Base-by-base conservation (phyloP, 2,113 vertebrate species). In the Cebus imitator region DNA sequence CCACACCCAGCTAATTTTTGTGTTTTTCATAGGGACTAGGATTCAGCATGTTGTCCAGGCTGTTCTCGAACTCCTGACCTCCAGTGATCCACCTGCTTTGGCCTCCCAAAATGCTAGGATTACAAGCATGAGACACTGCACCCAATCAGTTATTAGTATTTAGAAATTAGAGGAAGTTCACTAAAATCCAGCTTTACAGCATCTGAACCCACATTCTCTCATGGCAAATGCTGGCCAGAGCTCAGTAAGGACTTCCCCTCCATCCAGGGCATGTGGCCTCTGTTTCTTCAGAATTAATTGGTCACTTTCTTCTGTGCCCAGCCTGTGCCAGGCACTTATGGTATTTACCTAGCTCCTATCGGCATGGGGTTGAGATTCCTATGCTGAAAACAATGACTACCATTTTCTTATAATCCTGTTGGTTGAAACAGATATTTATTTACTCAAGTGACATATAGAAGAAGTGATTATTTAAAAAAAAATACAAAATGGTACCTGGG, bases 381-480 rank as follows among this genome's bases (percentile, higher is more conserved):
- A 13, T 2, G 2, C 45, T 72, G 8, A 43, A 37, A n/a, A 50
- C 0, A 17, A 61, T 37, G 84, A 48, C 12, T 3, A 0, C 40
- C 45, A 43, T 64, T 76, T 76, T 70, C 48, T 87, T 64, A 45
- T 83, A 68, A 45, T 83, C 16, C 83, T 8, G 7, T 2, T 89
- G 25, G 27, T 80, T 61, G 50, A 55, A 73, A 55, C 32, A 70
- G 58, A 97, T 16, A 57, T 83, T 57, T 48, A 57, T 87, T 64
- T 48, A 57, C 30, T n/a, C 61, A n/a, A 61, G 55, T 21, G 21
- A 72, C 21, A 20, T 43, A 88, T 10, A n/a, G 37, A 17, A 66
- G 68, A 91, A 66, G 30, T 4, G 10, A 52, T 52, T 52, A 17
- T 52, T 52, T 43, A 16, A 52, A 52, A 50, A 50, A 52, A 52